Evolutionary conservation across 2,888 invertebrate genomes (phyloP), one percentile per base, ranked within the genome.

Genomic region (Brachyopa scutellaris): DNA sequence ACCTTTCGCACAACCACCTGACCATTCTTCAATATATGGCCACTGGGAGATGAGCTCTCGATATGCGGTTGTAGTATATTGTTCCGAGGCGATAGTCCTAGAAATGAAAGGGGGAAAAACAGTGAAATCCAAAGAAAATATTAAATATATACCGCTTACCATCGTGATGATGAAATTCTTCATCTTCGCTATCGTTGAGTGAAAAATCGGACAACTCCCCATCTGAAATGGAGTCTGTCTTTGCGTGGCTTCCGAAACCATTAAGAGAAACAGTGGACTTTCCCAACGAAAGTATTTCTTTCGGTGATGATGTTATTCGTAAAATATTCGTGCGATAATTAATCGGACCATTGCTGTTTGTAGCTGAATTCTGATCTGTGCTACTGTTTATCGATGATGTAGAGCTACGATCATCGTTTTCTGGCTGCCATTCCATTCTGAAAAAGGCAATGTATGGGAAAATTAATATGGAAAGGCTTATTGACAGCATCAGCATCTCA

Each of bases 181-280:
- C 89, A 53, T 96, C 95, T 84, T 96, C 95, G 55, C 95, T 95
- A 85, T 96, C 96, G 13, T 94, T 94, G 0, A 95, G 91, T 29
- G 95, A 96, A 85, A 95, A 93, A 85, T 96, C 96, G 57, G 90
- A 90, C 2, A 90, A 67, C 73, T 90, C 90, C 1, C 87, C 90
- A 66, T 90, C 90, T 1, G 90, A 90, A n/a, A 89, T 86, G 36
- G 88, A 89, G 59, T 90, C 90, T 2, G 87, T 86, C 67, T 89
- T 89, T 8, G 87, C 85, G 77, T 88, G 88, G 5, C 51, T 70
- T 15, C 53, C 53, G 17, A 69, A 82, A 11, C 78, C 73, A 61
- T 70, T 73, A 0, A 40, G 13, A 0, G 62, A 49, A 2, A 21
- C 5, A 13, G 42, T 19, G 1, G 64, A 21, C 29, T 53, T 66